Base-by-base conservation (phyloP, 1,140 invertebrate genomes). In the Drosophila teissieri region DNA sequence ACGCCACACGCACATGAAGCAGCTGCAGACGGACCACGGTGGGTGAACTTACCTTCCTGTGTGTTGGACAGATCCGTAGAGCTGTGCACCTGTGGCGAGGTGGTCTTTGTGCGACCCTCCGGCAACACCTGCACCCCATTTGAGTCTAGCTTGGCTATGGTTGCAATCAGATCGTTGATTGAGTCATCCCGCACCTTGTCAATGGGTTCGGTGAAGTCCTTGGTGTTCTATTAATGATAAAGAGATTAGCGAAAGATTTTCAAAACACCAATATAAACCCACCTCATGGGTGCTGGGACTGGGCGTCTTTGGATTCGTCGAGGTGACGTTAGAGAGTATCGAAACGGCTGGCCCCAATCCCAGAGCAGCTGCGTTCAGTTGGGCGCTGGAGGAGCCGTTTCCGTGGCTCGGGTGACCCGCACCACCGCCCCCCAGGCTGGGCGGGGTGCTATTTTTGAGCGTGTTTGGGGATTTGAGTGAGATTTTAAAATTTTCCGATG, bases 141-240 rank as follows among this genome's bases (percentile, higher is more conserved):
- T 34, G 95, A 96, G 92, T 96, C 96, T 64, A 97, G 92, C 93
- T 96, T 96, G 31, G 96, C 96, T 80, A 97, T 97, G 17, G 96
- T 96, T 42, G 95, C 95, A 95, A 96, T 96, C 52, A 97, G 92
- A 93, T 97, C 96, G 84, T 96, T 96, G n/a, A 96, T 94, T 2
- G 95, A 96, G 90, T 96, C 96, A 80, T 96, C 95, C 86, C 96
- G 96, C 92, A 96, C 95, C 84, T 96, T 96, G 91, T 97, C 96
- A 74, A 97, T 91, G 53, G 91, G 88, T 45, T 93, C 93, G 4
- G 92, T 92, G 51, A 92, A 91, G 61, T 94, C 94, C 73, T 92
- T 92, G 14, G 90, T 81, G 36, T 84, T 89, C 91, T 92, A n/a
- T 3, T n/a, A 17, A 1, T n/a, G 14, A 8, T 8, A 22, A n/a